Evolutionary conservation across 2,888 invertebrate species (phyloP).

Genomic region (Isoperla grammatica): DNA sequence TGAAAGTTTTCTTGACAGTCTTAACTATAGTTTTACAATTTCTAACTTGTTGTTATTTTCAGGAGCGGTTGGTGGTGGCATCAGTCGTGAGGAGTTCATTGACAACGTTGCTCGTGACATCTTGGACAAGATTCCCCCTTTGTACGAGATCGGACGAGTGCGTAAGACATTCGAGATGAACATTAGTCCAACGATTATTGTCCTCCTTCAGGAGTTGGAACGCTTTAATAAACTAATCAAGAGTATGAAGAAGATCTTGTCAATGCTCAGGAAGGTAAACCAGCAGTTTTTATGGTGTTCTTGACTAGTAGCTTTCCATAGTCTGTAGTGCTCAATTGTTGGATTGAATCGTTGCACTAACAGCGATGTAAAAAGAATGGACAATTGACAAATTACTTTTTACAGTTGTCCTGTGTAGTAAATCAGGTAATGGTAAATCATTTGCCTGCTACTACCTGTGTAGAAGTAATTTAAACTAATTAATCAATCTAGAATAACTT

Average conservation of each 20-base stretch:
- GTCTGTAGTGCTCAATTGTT: no score
- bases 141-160: slow-evolving; percentile 75
- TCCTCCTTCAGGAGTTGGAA: slow-evolving; percentile 83
- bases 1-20: no score
- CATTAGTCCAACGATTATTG: slow-evolving; percentile 78
- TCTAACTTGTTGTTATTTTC: no score
- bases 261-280: slow-evolving; percentile 59
- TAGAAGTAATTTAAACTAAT: no score
- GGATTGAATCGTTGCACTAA: no score
- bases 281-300: neutral
- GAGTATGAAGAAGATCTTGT: slow-evolving; percentile 63
- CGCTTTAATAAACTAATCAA: slow-evolving; percentile 74
- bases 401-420: no score
- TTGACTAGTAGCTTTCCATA: neutral
- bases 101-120: slow-evolving; percentile 74
- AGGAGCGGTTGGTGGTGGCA: slow-evolving; percentile 64
- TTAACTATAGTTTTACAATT: no score
- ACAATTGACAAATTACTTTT: no score
- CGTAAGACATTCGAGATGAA: slow-evolving; percentile 72
- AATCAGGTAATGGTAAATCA: no score
- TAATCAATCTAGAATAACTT: no score
- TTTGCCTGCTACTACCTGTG: no score
- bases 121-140: slow-evolving; percentile 63
- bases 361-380: no score
- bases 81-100: slow-evolving; percentile 83